A percentile compares a stretch with the other conserved stretches of the same genome.
Evolutionary conservation across 2,797 vertebrate genomes (phyloP).

Genomic region (Valencia hispanica): DNA sequence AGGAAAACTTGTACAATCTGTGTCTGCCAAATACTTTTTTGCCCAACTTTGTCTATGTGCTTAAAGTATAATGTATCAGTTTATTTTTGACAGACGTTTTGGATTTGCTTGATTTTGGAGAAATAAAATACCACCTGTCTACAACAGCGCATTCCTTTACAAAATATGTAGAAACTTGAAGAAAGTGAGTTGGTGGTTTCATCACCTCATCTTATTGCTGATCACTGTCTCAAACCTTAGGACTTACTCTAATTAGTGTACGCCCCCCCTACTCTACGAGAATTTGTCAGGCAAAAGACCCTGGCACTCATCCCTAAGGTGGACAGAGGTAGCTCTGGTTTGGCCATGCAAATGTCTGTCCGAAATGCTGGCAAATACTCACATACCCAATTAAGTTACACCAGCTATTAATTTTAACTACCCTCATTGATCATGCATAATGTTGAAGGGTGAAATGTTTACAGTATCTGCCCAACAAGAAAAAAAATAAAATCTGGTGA

Average conservation of each 20-base stretch:
- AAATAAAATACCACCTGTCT: neutral
- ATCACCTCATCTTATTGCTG: neutral
- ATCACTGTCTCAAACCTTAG: neutral
- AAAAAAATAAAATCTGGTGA: slow-evolving; percentile 18
- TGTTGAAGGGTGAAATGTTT: neutral
- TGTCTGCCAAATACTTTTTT: no score
- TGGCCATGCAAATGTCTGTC: neutral
- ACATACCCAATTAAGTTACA: neutral
- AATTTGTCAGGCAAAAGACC: neutral
- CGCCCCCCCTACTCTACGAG: neutral
- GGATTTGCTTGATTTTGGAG: no score
- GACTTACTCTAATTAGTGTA: neutral
- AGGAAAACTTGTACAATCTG: no score
- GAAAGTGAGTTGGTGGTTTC: neutral
- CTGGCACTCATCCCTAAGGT: neutral
- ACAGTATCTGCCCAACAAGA: neutral
- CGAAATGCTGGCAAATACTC: neutral
- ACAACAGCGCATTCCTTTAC: neutral
- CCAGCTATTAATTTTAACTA: neutral
- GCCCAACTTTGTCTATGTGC: no score
- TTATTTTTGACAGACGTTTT: no score
- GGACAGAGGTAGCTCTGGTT: neutral
- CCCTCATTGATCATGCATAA: neutral
- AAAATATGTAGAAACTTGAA: neutral
- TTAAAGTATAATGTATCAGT: no score